phyloP scores from a whole-genome alignment of 2,113 vertebrate species.

The Eupsittula cactorum region DNA sequence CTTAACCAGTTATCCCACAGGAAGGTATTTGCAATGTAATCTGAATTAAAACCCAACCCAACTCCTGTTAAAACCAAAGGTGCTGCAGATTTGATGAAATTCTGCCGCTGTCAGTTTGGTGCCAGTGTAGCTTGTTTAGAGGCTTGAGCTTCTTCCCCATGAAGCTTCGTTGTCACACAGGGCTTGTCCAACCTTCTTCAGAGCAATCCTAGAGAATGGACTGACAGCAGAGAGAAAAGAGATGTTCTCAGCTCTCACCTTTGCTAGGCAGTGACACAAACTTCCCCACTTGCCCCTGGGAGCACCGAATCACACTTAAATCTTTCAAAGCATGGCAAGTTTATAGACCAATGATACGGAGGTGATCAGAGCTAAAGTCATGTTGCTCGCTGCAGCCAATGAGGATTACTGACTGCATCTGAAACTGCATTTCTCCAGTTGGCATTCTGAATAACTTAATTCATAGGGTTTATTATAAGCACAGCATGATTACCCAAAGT shows the following conservation, averaged over 20 bases:
- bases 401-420: background rate
- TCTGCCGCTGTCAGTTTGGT: background rate
- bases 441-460: background rate
- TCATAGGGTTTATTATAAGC: background rate
- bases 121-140: background rate
- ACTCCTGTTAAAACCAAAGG: background rate
- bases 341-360: background rate
- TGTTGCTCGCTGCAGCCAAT: rapidly evolving
- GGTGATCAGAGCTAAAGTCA: background rate
- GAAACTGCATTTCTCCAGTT: background rate
- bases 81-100: background rate
- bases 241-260: background rate
- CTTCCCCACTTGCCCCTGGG: background rate
- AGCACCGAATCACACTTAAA: background rate
- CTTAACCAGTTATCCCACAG: background rate
- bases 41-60: constrained; percentile 45
- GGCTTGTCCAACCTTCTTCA: background rate
- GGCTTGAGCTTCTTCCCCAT: background rate
- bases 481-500: background rate
- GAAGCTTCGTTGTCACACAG: background rate
- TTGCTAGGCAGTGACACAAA: background rate
- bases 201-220: background rate
- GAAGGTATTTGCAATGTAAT: constrained; percentile 58
- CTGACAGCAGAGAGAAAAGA: rapidly evolving
- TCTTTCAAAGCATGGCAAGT: background rate